A percentile compares a stretch with the other conserved stretches of the same genome.
These are phyloP conservation scores for Anneissia japonica DNA, from an alignment of 35 echinoderm and acorn worm genomes.

Conservation along the genomic window DNA sequence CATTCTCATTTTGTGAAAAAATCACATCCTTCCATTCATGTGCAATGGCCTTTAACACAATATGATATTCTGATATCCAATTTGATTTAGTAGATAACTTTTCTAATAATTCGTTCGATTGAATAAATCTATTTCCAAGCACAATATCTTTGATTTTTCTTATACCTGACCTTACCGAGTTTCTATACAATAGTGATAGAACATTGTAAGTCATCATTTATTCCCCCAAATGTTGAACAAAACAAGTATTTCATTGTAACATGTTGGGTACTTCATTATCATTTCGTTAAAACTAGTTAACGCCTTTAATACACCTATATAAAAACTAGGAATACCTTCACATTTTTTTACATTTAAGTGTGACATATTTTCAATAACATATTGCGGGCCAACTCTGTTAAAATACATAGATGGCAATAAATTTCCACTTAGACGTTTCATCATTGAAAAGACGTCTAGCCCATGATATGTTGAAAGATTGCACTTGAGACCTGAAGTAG, in stretches of 20 bases:
- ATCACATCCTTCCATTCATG: neutral
- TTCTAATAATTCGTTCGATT: neutral
- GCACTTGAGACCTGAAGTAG: too few relatives aligned
- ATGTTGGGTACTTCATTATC: neutral
- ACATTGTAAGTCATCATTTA: too few relatives aligned
- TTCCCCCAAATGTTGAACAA: neutral
- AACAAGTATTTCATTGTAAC: neutral
- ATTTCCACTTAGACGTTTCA: too few relatives aligned
- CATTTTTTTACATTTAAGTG: neutral
- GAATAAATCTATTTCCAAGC: neutral
- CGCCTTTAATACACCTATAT: neutral
- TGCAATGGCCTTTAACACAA: neutral
- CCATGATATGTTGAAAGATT: too few relatives aligned
- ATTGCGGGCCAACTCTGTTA: too few relatives aligned
- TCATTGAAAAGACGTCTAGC: too few relatives aligned
- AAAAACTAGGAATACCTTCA: neutral
- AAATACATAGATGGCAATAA: too few relatives aligned
- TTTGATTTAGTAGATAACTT: neutral
- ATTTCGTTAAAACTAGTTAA: neutral
- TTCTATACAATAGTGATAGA: neutral
- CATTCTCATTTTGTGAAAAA: neutral
- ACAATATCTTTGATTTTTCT: neutral
- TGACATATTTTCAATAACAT: too few relatives aligned
- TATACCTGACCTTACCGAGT: neutral
- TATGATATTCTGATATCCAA: neutral